Evolutionary conservation across 2,113 vertebrate species (phyloP).

Genomic region (Ammodytes marinus): DNA sequence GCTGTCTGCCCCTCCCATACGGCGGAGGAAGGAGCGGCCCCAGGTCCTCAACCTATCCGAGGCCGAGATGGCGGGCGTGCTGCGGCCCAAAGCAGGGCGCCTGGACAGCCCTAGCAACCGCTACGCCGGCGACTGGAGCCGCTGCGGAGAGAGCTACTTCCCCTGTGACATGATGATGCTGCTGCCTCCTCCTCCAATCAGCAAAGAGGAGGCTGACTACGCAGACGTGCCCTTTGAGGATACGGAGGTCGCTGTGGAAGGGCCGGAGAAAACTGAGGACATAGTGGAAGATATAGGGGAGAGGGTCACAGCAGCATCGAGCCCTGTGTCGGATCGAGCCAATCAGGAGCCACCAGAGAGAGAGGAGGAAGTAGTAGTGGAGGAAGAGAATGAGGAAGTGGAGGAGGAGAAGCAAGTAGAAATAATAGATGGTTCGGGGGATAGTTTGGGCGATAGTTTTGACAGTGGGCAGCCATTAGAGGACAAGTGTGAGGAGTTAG

Average conservation of each 20-base stretch:
- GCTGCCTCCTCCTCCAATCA: conserved; percentile 39
- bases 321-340: conserved; percentile 50
- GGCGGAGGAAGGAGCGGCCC: conserved; percentile 92
- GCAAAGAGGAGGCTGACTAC: conserved; percentile 89
- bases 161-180: conserved; percentile 61
- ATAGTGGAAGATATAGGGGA: conserved; percentile 5
- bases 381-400: conserved; percentile 16
- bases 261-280: conserved; percentile 62
- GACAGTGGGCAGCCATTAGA: conserved; percentile 42
- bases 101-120: conserved; percentile 98
- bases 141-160: conserved; percentile 91
- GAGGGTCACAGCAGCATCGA: background rate
- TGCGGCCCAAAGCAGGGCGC: conserved; percentile 89
- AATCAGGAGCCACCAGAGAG: conserved; percentile 41
- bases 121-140: conserved; percentile 97
- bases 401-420: conserved; percentile 34
- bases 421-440: background rate
- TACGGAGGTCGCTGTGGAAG: conserved; percentile 65
- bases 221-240: conserved; percentile 91
- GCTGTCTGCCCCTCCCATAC: conserved; percentile 77
- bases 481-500: conserved; percentile 18
- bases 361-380: conserved; percentile 20
- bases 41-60: conserved; percentile 90
- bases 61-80: conserved; percentile 84
- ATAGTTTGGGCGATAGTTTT: conserved; percentile 20